phyloP scores from a whole-genome alignment of 1,140 invertebrate genomes.

The Rhagoletis zephyria region DNA sequence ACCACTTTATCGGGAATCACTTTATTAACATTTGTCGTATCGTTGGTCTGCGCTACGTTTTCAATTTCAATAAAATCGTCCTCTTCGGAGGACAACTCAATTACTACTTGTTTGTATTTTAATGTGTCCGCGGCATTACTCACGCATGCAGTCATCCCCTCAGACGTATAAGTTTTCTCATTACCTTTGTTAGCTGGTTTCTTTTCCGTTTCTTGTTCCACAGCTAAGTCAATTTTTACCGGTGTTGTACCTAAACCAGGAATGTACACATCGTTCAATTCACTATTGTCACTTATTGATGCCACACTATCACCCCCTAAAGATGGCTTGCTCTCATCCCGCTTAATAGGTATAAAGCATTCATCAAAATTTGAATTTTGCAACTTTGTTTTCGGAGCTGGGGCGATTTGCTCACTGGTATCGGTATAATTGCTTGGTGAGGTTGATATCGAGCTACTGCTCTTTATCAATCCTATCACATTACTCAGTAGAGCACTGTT shows the following conservation, averaged over 20 bases:
- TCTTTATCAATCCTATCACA: background rate
- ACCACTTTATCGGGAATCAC: background rate
- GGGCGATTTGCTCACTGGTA: background rate
- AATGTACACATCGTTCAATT: background rate
- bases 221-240: background rate
- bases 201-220: background rate
- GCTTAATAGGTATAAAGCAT: background rate
- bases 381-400: background rate
- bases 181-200: background rate
- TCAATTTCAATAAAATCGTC: background rate
- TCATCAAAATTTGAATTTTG: background rate
- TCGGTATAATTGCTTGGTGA: constrained; percentile 53
- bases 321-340: background rate
- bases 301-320: background rate
- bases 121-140: too few relatives aligned
- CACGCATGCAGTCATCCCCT: background rate
- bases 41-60: background rate
- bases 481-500: background rate
- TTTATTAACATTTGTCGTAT: background rate
- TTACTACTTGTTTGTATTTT: background rate
- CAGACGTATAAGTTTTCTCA: too few relatives aligned
- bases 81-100: background rate
- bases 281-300: background rate
- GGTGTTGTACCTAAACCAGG: background rate
- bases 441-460: constrained; percentile 18